These are phyloP conservation scores for Ophion costatus DNA, from an alignment of 2,888 invertebrate genomes.

Conservation along the genomic window DNA sequence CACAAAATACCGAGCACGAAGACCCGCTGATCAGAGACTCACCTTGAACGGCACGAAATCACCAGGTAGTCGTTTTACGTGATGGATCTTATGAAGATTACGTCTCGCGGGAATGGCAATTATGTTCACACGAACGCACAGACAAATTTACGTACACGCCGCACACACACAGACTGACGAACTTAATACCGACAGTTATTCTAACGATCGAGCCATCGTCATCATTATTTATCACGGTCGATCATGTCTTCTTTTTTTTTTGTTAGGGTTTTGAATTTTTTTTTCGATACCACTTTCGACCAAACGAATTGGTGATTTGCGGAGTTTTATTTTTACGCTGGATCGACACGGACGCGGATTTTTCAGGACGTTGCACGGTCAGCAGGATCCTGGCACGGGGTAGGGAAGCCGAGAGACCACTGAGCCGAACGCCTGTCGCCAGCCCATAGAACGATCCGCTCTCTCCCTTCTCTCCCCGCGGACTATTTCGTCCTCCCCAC, in stretches of 20 bases:
- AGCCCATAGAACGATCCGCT: slow-evolving; percentile 51
- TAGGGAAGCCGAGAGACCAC: slow-evolving; percentile 60
- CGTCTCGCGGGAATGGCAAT: slow-evolving; percentile 18
- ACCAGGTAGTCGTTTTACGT: slow-evolving; percentile 27
- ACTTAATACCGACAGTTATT: slow-evolving; percentile 12
- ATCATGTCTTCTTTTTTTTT: slow-evolving; percentile 1
- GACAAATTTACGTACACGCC: slow-evolving; percentile 1
- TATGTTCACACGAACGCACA: slow-evolving; percentile 28
- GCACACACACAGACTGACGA: slow-evolving; percentile 22
- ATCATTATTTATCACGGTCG: slow-evolving; percentile 9
- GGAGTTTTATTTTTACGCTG: not conserved
- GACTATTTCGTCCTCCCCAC: slow-evolving; percentile 49
- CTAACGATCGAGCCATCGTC: not conserved
- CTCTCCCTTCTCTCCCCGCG: slow-evolving; percentile 44
- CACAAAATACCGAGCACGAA: slow-evolving; percentile 28
- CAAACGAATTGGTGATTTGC: not conserved
- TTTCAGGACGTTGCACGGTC: not conserved
- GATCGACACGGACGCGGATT: not conserved
- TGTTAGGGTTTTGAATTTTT: not conserved
- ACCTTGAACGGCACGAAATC: slow-evolving; percentile 57
- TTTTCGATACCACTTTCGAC: not conserved
- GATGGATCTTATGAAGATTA: slow-evolving; percentile 9
- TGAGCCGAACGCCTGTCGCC: slow-evolving; percentile 59
- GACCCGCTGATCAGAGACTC: slow-evolving; percentile 60
- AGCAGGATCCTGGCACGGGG: slow-evolving; percentile 51